These are phyloP conservation scores for Trisateles emortualis DNA, from an alignment of 2,888 invertebrate species.

Conservation along the genomic window DNA sequence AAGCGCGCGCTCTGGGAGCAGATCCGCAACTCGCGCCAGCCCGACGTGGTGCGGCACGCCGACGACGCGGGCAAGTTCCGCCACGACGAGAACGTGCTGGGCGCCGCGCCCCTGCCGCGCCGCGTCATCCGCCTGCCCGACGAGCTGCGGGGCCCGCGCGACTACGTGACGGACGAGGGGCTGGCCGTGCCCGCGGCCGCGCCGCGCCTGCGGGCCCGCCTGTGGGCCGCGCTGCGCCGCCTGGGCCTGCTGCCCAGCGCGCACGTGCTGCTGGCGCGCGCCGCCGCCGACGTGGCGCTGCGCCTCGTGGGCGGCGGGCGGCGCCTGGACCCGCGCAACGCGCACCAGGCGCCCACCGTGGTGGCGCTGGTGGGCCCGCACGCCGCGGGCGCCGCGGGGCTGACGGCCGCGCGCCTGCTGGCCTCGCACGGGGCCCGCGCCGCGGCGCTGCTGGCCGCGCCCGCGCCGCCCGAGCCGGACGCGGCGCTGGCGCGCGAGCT, in stretches of 20 bases:
- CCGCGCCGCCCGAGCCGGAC: conserved; percentile 63
- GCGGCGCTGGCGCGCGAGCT: conserved; percentile 41
- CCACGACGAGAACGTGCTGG: conserved; percentile 95
- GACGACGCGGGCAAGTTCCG: conserved; percentile 86
- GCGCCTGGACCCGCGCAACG: conserved; percentile 93
- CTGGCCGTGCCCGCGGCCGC: conserved; percentile 92
- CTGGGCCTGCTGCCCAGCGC: conserved; percentile 86
- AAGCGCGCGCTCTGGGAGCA: conserved; percentile 86
- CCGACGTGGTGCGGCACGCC: conserved; percentile 75
- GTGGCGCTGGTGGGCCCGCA: conserved; percentile 91
- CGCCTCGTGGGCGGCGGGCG: conserved; percentile 93
- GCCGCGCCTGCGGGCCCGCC: conserved; percentile 88
- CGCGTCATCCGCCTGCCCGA: conserved; percentile 89
- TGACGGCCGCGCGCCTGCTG: conserved; percentile 92
- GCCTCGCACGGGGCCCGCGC: conserved; percentile 93
- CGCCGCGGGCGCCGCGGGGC: conserved; percentile 85
- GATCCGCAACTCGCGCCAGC: conserved; percentile 66
- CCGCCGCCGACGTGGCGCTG: conserved; percentile 93
- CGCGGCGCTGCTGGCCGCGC: conserved; percentile 80
- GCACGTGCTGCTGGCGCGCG: conserved; percentile 93
- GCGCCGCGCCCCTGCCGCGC: conserved; percentile 39
- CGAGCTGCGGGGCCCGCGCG: conserved; percentile 82
- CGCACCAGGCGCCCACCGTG: conserved; percentile 95
- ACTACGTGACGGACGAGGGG: conserved; percentile 93
- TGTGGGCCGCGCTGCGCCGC: conserved; percentile 89